Evolutionary conservation across 1,140 invertebrate genomes (phyloP), one percentile per base, ranked within the genome.

Genomic region (Chlorops oryzae): DNA sequence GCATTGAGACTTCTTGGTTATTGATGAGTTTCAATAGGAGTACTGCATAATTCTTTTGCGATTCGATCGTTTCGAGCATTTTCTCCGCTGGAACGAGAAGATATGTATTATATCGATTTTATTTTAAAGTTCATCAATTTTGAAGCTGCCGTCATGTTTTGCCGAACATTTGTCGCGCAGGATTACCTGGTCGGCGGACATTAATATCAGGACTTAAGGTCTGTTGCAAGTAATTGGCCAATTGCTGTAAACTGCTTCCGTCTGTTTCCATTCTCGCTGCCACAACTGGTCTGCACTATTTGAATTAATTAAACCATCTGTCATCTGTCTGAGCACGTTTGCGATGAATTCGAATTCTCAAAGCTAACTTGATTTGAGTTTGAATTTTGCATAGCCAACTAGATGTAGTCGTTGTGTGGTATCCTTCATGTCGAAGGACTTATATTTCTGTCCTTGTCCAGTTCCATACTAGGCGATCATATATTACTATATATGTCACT

Each of bases 31-130:
- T 82, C 2, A 97, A 75, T 20, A 98, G 73, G 18, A 97, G 71
- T 6, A 96, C 74, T 1, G 92, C 83, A 78, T 95, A 98, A 70
- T 94, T 92, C 64, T 91, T 84, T 73, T 94, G 94, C 2, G 80
- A 73, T 78, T 96, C 94, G 22, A 96, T 85, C 41, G 86, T 84
- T 74, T 93, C 86, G 49, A 98, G 76, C 74, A 93, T 92, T 61
- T 91, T 90, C 74, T 98, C 95, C 64, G 94, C 94, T 92, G 63
- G 15, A 76, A 79, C 23, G 15, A 15, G 34, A 6, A 45, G 56
- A 45, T 10, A 28, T 20, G 15, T 32, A 10, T 10, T 9, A 17
- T 10, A 9, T 10, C 17, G 9, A 40, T n/a, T 40, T 10, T 9
- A 34, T 34, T n/a, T 3, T n/a, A n/a, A n/a, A n/a, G n/a, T n/a